Conservation (phyloP, 2,113 vertebrate species). For the Lates calcarifer region DNA sequence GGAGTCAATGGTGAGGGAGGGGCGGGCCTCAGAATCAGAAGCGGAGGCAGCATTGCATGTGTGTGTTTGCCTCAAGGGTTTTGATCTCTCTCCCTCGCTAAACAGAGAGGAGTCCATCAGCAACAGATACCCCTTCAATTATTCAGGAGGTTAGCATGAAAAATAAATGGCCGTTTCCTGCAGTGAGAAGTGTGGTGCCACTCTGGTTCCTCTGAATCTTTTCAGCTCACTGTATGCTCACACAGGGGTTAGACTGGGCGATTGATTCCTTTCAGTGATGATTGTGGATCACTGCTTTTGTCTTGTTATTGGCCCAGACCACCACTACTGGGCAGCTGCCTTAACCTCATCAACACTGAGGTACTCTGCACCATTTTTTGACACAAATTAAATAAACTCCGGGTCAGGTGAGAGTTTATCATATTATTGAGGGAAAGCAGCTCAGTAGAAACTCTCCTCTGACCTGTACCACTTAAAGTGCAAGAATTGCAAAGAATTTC, state of each 20-base stretch:
- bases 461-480: background rate
- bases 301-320: background rate
- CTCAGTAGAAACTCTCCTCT: background rate
- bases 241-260: slow-evolving; percentile 1
- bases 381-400: background rate
- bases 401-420: background rate
- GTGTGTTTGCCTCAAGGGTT: slow-evolving; percentile 49
- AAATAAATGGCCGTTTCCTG: slow-evolving; percentile 77
- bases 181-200: slow-evolving; percentile 45
- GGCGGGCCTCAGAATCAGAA: slow-evolving; percentile 14
- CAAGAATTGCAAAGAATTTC: background rate
- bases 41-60: background rate
- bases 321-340: background rate
- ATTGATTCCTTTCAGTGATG: slow-evolving; percentile 36
- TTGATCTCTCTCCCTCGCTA: slow-evolving; percentile 54
- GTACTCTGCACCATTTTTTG: background rate
- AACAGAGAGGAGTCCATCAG: slow-evolving; percentile 71
- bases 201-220: slow-evolving; percentile 36
- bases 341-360: slow-evolving; percentile 2
- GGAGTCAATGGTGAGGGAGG: background rate
- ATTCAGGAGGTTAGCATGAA: slow-evolving; percentile 75
- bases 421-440: background rate
- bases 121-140: slow-evolving; percentile 75
- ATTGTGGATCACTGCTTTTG: slow-evolving; percentile 7
- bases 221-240: slow-evolving; percentile 8